Percentiles rank a stretch among this genome's conserved stretches.
These are phyloP conservation scores for Oxygymnocypris stewartii DNA, from an alignment of 2,113 vertebrate species.

Conservation along the genomic window DNA sequence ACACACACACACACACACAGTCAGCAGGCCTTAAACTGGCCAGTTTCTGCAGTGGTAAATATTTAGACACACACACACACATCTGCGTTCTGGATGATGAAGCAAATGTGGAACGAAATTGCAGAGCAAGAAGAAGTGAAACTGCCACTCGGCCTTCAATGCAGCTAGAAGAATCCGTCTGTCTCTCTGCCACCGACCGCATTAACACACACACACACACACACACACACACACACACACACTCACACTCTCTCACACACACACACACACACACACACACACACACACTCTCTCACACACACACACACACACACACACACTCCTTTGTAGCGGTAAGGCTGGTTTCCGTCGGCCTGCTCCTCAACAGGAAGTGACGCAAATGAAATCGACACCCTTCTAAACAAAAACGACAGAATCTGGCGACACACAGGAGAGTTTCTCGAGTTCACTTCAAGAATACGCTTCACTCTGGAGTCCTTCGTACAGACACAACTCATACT, in stretches of 20 bases:
- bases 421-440: background rate
- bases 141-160: background rate
- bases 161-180: background rate
- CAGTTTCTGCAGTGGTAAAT: background rate
- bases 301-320: background rate
- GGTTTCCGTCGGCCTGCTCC: constrained; percentile 40
- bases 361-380: constrained; percentile 51
- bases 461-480: background rate
- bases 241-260: background rate
- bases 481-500: background rate
- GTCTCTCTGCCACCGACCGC: background rate
- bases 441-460: background rate
- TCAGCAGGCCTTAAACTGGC: constrained; percentile 6
- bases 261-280: background rate
- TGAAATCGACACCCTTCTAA: constrained; percentile 34
- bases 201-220: background rate
- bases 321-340: background rate
- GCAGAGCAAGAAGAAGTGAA: constrained; percentile 6
- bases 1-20: background rate
- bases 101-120: constrained; percentile 4
- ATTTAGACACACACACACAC: constrained; percentile 41
- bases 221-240: background rate
- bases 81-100: background rate
- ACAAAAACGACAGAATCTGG: constrained; percentile 18
- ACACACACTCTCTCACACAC: background rate